Evolutionary conservation across 1,140 invertebrate genomes (phyloP).

Genomic region (Papilio glaucus): DNA sequence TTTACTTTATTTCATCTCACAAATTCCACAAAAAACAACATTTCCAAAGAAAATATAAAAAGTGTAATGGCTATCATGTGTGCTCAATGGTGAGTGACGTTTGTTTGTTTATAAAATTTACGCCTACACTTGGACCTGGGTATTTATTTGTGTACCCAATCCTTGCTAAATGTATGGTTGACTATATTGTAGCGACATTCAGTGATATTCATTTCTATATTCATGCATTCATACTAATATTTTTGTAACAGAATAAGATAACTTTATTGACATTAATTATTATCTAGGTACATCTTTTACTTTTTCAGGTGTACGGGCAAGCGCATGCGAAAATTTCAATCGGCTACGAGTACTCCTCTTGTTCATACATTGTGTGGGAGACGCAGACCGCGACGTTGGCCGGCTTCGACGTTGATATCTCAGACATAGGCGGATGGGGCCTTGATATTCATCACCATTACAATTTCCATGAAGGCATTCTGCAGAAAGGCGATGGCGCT

Average conservation of each 20-base stretch:
- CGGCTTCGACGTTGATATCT: conserved; percentile 98
- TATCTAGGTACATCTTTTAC: neutral
- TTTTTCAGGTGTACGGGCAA: conserved; percentile 90
- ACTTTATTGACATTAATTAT: neutral
- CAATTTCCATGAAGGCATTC: conserved; percentile 98
- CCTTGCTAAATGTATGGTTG: too few species aligned
- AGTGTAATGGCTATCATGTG: too few species aligned
- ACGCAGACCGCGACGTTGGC: conserved; percentile 94
- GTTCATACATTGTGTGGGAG: conserved; percentile 95
- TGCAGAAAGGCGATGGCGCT: conserved; percentile 98
- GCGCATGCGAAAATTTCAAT: conserved; percentile 94
- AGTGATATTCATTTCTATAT: too few species aligned
- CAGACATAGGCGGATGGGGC: conserved; percentile 98
- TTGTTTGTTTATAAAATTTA: too few species aligned
- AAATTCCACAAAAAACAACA: too few species aligned
- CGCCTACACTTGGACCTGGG: too few species aligned
- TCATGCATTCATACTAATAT: neutral
- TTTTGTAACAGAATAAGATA: conserved; percentile 3
- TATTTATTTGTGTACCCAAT: too few species aligned
- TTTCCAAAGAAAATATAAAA: too few species aligned
- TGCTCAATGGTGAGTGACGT: too few species aligned
- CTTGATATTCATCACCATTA: conserved; percentile 99
- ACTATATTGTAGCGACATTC: too few species aligned
- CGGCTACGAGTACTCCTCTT: conserved; percentile 97
- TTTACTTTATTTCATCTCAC: too few species aligned